Conservation (phyloP, 2,113 vertebrate species). For the Thinocorus orbignyianus region DNA sequence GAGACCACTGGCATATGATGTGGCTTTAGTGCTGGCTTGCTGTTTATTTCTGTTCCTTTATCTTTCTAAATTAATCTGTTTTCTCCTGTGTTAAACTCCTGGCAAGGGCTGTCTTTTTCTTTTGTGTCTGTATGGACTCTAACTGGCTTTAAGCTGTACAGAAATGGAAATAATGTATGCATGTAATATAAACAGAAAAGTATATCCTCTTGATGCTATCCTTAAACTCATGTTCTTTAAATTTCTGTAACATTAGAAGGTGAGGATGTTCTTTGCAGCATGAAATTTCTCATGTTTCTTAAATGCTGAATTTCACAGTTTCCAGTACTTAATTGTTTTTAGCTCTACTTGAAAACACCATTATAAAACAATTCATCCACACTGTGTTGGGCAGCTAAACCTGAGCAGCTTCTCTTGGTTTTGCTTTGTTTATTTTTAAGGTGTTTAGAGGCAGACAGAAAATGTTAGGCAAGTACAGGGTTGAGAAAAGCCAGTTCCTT, state of each 20-base stretch:
- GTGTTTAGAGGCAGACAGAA: not conserved
- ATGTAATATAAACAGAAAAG: not conserved
- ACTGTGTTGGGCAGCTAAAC: not conserved
- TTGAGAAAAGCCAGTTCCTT: not conserved
- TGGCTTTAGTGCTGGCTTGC: not conserved
- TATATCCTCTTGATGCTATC: not conserved
- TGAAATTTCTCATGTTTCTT: not conserved
- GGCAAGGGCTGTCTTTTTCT: not conserved
- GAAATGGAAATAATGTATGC: not conserved
- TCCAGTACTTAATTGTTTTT: not conserved
- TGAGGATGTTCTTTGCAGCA: not conserved
- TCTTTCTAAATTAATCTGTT: not conserved
- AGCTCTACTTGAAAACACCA: not conserved
- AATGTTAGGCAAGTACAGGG: not conserved
- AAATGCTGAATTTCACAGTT: not conserved
- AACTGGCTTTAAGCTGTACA: not conserved
- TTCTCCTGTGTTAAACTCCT: not conserved
- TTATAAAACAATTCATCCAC: not conserved
- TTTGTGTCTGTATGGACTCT: not conserved
- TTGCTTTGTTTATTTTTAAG: not conserved
- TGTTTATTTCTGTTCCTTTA: not conserved
- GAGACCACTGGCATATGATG: fast-evolving
- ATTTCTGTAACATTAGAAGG: not conserved
- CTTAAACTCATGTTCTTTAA: not conserved
- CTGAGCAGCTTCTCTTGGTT: not conserved